Conservation (phyloP, 2,888 invertebrate genomes). For the Nasonovia ribisnigri region DNA sequence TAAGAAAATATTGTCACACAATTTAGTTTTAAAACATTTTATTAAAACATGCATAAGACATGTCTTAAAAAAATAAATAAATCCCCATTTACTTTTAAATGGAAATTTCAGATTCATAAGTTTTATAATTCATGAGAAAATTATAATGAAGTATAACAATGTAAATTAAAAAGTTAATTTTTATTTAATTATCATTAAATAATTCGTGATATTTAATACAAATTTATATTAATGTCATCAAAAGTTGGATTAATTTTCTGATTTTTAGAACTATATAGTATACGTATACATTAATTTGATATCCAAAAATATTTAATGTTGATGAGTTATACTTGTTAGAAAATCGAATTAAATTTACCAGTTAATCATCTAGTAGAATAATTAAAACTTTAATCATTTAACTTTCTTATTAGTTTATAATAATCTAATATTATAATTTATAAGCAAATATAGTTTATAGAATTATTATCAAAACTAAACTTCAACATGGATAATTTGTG, state of each 20-base stretch:
- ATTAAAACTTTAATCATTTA: background rate
- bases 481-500: background rate
- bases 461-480: background rate
- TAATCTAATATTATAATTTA: background rate
- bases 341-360: background rate
- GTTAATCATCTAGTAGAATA: background rate
- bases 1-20: background rate
- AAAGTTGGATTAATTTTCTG: background rate
- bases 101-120: background rate
- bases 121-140: background rate
- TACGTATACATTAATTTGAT: background rate
- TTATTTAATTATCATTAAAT: background rate
- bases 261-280: background rate
- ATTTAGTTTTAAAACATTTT: background rate
- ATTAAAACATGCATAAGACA: background rate
- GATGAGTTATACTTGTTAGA: background rate
- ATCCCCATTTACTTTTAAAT: background rate
- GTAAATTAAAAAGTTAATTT: background rate
- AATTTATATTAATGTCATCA: background rate
- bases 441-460: background rate
- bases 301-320: background rate
- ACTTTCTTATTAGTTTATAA: background rate
- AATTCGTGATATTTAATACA: background rate
- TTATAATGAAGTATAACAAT: background rate
- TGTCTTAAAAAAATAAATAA: background rate